A percentile compares a stretch with the other conserved stretches of the same genome.
phyloP scores from a whole-genome alignment of 2,888 invertebrate species.

The Trichogramma dendrolimi region DNA sequence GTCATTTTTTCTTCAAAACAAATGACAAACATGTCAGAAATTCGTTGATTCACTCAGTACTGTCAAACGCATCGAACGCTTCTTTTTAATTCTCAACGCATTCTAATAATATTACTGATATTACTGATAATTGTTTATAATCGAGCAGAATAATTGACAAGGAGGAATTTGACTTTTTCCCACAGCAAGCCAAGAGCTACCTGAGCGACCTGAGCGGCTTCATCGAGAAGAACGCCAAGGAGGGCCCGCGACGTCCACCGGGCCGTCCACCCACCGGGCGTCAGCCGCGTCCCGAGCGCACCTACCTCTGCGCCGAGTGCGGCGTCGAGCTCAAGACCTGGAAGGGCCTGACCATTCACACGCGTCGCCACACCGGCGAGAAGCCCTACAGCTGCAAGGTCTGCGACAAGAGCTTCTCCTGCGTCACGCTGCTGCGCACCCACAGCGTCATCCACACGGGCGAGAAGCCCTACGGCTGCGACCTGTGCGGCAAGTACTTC shows the following conservation, averaged over 20 bases:
- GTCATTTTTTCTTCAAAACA: too few species aligned
- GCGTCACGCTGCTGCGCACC: constrained; percentile 51
- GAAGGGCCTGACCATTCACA: constrained; percentile 44
- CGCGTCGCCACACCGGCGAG: constrained; percentile 46
- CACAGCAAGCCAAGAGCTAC: constrained; percentile 6
- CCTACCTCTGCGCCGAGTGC: constrained; percentile 42
- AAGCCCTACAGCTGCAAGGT: constrained; percentile 42
- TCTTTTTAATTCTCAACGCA: too few species aligned
- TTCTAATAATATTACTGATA: too few species aligned
- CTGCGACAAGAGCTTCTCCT: constrained; percentile 43
- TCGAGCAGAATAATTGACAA: too few species aligned
- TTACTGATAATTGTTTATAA: too few species aligned
- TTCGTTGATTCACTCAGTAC: too few species aligned
- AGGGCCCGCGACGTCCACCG: background rate
- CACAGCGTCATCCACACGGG: constrained; percentile 48
- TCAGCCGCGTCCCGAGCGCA: constrained; percentile 24
- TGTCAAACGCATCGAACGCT: too few species aligned
- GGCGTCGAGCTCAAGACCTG: constrained; percentile 44
- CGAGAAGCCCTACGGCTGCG: constrained; percentile 38
- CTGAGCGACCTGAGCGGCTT: constrained; percentile 10
- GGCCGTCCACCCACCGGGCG: constrained; percentile 22
- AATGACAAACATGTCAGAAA: too few species aligned
- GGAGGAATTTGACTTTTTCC: too few species aligned
- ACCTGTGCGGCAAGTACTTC: constrained; percentile 39
- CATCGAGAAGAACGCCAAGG: background rate